Evolutionary conservation across 2,113 vertebrate species (phyloP).

Genomic region (Rhegmatorhina hoffmannsi): DNA sequence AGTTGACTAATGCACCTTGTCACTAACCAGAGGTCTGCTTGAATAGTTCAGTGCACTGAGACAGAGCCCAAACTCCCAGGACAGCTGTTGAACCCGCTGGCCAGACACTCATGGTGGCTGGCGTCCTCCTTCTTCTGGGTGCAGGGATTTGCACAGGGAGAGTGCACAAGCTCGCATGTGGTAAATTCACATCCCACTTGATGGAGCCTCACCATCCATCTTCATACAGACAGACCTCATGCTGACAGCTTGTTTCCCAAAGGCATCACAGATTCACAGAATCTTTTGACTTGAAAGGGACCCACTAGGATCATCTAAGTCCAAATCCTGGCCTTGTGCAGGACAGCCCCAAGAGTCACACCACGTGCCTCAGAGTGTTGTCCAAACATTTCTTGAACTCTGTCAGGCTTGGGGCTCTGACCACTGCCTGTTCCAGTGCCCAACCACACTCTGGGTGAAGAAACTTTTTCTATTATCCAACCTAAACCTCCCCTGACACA

Average conservation of each 20-base stretch:
- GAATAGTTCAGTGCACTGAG: background rate
- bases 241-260: background rate
- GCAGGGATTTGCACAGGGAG: background rate
- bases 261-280: background rate
- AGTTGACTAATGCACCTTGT: background rate
- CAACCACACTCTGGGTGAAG: background rate
- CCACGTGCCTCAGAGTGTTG: background rate
- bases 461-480: background rate
- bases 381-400: background rate
- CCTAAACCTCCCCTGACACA: background rate
- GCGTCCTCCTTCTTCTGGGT: background rate
- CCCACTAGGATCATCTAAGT: background rate
- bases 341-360: background rate
- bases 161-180: background rate
- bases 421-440: background rate
- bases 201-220: background rate
- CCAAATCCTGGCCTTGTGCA: background rate
- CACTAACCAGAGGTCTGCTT: background rate
- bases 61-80: background rate
- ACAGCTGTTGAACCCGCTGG: background rate
- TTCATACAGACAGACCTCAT: background rate
- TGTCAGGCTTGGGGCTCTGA: background rate
- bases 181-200: background rate
- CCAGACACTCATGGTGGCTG: fast-evolving
- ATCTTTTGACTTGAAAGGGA: background rate